Evolutionary conservation across 2,113 vertebrate genomes (phyloP), one percentile per base, ranked within the genome.

Genomic region (Azemiops feae): DNA sequence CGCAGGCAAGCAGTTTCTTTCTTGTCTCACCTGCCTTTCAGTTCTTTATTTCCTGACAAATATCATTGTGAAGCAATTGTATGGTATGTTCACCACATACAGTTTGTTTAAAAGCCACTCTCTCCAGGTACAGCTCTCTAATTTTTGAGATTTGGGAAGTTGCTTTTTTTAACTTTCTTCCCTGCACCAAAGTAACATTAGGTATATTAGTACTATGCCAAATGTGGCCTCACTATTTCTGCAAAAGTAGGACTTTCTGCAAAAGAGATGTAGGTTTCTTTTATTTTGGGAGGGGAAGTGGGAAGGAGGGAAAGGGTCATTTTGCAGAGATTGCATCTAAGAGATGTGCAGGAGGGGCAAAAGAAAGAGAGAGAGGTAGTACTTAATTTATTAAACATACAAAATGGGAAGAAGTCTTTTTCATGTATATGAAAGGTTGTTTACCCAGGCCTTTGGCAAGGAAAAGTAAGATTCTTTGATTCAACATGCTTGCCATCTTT

Each of bases 1-100:
- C n/a, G 43, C n/a, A 54, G 43, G 34, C 39, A 69, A 92, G 58
- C 86, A 92, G 57, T 88, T 88, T 12, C 8, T 92, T 87, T 92
- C 30, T 88, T 52, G 22, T 43, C 47, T 89, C 27, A 85, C 30
- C 53, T 85, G 43, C 39, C 10, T 89, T 54, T 30, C 34, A 54
- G 3, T 89, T 85, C 39, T 58, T 43, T 57, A 92, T 85, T 57
- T 92, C 39, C 52, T 89, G 45, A n/a, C n/a, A 12, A 81, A 22
- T 34, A 58, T 16, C 50, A 92, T 74, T 85, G 53, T 47, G 47
- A 34, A 85, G 87, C 64, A 89, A 14, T 55, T 74, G n/a, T 25
- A 85, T 81, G 25, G 14, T 43, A 3, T 50, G 25, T 57, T 89
- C 64, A 85, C 27, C 27, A 92, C 34, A 89, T 74, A 16, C 53